Conservation (phyloP, 2,888 invertebrate species). For the Leuctra nigra region DNA sequence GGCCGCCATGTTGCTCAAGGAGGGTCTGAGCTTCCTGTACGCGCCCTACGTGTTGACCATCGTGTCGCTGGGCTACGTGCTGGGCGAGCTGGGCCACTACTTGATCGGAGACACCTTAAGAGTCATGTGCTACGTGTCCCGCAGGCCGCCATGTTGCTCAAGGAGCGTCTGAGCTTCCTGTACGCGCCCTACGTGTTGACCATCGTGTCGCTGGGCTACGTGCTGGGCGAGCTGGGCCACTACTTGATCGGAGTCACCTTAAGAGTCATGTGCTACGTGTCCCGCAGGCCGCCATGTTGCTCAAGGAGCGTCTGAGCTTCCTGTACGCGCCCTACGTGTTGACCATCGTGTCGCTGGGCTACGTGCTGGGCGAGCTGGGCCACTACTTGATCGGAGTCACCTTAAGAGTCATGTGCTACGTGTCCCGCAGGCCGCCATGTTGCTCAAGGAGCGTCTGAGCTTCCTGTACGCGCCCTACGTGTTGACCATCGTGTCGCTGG, state of each 20-base stretch:
- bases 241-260: slow-evolving; percentile 82
- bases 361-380: slow-evolving; percentile 79
- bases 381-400: slow-evolving; percentile 86
- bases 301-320: slow-evolving; percentile 43
- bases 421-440: slow-evolving; percentile 47
- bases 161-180: slow-evolving; percentile 55
- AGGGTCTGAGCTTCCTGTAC: slow-evolving; percentile 63
- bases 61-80: slow-evolving; percentile 74
- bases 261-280: too few relatives aligned
- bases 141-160: neutral
- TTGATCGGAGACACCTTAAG: slow-evolving; percentile 81
- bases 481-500: slow-evolving; percentile 68
- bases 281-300: slow-evolving; percentile 45
- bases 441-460: slow-evolving; percentile 39
- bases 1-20: slow-evolving; percentile 29
- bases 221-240: slow-evolving; percentile 81
- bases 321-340: slow-evolving; percentile 75
- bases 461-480: slow-evolving; percentile 73
- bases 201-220: slow-evolving; percentile 74
- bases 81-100: slow-evolving; percentile 84
- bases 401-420: too few relatives aligned
- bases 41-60: slow-evolving; percentile 72
- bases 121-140: too few relatives aligned
- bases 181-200: slow-evolving; percentile 76
- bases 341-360: slow-evolving; percentile 71